Evolutionary conservation across 2,113 vertebrate species (phyloP).

Genomic region (Clupea harengus): DNA sequence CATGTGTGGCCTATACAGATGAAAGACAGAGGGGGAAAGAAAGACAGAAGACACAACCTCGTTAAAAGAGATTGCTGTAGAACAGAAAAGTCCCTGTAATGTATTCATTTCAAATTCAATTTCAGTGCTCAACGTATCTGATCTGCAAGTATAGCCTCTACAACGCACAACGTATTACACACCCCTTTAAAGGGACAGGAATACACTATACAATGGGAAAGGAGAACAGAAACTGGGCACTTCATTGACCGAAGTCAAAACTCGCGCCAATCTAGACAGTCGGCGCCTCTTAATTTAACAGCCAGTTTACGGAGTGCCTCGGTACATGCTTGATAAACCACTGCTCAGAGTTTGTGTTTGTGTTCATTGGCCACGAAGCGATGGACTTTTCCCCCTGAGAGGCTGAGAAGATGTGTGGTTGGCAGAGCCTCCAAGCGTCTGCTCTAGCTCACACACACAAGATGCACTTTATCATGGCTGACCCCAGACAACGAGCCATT

Average conservation of each 20-base stretch:
- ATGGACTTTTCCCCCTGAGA: conserved; percentile 29
- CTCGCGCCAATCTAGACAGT: conserved; percentile 19
- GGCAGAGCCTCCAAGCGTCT: conserved; percentile 27
- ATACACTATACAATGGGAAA: not conserved
- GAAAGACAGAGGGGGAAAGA: too few species aligned
- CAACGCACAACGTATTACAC: too few species aligned
- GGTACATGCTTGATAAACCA: conserved; percentile 15
- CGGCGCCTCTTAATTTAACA: conserved; percentile 32
- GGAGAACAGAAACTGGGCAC: not conserved
- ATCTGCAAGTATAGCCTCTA: too few species aligned
- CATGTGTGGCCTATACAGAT: too few species aligned
- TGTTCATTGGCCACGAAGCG: conserved; percentile 33
- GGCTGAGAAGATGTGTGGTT: conserved; percentile 35
- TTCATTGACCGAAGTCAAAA: conserved; percentile 4
- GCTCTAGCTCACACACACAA: conserved; percentile 31
- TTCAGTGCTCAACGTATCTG: not conserved
- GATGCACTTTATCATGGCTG: conserved; percentile 20
- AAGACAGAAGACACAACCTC: too few species aligned
- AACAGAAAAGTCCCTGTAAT: not conserved
- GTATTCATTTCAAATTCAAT: too few species aligned
- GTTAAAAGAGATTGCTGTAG: too few species aligned
- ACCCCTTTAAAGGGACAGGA: not conserved
- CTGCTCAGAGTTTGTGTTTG: conserved; percentile 31
- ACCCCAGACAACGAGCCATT: conserved; percentile 33
- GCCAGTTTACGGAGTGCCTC: conserved; percentile 9